These are phyloP conservation scores for Protula sp. DNA, from an alignment of 2,888 invertebrate genomes.

Conservation along the genomic window DNA sequence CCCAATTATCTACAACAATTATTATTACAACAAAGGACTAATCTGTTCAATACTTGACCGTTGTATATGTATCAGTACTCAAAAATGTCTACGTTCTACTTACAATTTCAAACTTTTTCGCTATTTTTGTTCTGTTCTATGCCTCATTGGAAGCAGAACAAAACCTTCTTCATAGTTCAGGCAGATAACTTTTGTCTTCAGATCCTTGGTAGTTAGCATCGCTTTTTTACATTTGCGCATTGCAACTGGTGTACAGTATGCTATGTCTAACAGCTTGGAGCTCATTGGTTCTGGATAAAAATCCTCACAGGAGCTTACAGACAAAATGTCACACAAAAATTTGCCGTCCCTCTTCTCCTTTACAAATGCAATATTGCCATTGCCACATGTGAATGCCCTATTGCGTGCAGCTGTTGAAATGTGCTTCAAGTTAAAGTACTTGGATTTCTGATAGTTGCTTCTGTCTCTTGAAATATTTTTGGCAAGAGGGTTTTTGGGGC, in stretches of 20 bases:
- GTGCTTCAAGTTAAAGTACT: neutral
- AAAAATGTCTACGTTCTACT: too few relatives aligned
- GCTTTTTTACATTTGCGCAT: neutral
- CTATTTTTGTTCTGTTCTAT: too few relatives aligned
- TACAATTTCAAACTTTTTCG: too few relatives aligned
- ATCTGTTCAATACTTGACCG: too few relatives aligned
- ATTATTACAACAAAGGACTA: too few relatives aligned
- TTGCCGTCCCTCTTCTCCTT: neutral
- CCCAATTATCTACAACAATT: too few relatives aligned
- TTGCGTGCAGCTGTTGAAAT: neutral
- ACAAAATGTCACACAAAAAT: neutral
- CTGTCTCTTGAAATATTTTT: too few relatives aligned
- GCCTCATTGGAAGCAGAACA: neutral
- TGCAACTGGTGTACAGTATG: too few relatives aligned
- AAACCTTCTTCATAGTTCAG: neutral
- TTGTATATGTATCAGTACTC: too few relatives aligned
- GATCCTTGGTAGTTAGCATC: neutral
- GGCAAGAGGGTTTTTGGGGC: constrained; percentile 6
- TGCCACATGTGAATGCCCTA: neutral
- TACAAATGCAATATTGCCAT: neutral
- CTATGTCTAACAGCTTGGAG: neutral
- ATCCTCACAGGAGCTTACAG: neutral
- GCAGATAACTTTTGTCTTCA: neutral
- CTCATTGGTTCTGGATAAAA: neutral
- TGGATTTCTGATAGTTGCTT: too few relatives aligned